These are phyloP conservation scores for Hemiprocne comata DNA, from an alignment of 2,113 vertebrate genomes.

Conservation along the genomic window DNA sequence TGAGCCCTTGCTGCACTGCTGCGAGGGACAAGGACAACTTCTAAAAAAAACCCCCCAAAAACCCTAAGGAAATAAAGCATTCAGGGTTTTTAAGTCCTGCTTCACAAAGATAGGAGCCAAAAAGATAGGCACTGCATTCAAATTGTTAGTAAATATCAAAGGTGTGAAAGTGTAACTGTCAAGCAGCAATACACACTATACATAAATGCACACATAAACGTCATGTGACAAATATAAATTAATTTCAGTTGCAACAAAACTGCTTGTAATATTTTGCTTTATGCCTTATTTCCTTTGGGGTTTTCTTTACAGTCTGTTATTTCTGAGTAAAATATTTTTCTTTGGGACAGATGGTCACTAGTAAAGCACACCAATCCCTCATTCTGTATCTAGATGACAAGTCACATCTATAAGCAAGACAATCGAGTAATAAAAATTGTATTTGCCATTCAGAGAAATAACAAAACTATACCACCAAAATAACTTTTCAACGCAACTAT, in stretches of 20 bases:
- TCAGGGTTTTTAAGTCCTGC: background rate
- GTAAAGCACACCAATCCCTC: slow-evolving; percentile 18
- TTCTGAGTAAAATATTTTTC: slow-evolving; percentile 1
- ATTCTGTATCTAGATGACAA: background rate
- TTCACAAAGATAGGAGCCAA: background rate
- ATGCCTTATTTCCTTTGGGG: slow-evolving; percentile 4
- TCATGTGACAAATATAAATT: background rate
- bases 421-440: background rate
- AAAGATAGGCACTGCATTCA: background rate
- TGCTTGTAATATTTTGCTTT: background rate
- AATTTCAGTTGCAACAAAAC: background rate
- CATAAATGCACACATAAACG: background rate
- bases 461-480: background rate
- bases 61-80: background rate
- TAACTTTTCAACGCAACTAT: background rate
- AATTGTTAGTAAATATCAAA: background rate
- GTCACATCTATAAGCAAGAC: background rate
- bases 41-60: background rate
- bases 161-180: background rate
- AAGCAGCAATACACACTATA: background rate
- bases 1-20: background rate
- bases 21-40: background rate
- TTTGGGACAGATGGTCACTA: background rate
- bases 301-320: slow-evolving; percentile 25
- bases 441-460: background rate